Conservation (phyloP, 2,113 vertebrate genomes). For the Junco hyemalis region DNA sequence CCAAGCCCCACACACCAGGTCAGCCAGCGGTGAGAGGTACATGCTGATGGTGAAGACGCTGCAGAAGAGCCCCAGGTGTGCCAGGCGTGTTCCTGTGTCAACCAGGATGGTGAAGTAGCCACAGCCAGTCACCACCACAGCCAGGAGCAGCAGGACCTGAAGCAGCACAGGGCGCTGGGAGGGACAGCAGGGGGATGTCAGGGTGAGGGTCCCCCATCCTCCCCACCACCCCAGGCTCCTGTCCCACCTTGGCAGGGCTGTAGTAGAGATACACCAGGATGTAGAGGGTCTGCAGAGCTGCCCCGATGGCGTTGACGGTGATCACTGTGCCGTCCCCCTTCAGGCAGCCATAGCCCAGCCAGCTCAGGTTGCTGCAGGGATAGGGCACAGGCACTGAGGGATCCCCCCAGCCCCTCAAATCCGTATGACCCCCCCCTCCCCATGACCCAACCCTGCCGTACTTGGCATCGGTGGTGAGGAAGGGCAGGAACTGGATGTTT, state of each 20-base stretch:
- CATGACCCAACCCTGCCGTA: slow-evolving; percentile 41
- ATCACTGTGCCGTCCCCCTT: slow-evolving; percentile 84
- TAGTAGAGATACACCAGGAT: slow-evolving; percentile 83
- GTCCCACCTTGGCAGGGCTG: slow-evolving; percentile 80
- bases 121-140: slow-evolving; percentile 70
- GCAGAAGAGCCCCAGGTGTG: slow-evolving; percentile 87
- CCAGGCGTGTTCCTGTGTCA: slow-evolving; percentile 56
- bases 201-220: rapidly evolving
- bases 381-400: not conserved
- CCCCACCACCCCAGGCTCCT: rapidly evolving
- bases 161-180: slow-evolving; percentile 74
- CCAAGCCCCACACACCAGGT: slow-evolving; percentile 78
- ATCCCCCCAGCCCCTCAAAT: not conserved
- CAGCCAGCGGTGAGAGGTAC: slow-evolving; percentile 89
- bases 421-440: not conserved
- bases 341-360: slow-evolving; percentile 89
- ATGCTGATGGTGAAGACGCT: slow-evolving; percentile 90
- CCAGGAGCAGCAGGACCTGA: slow-evolving; percentile 68
- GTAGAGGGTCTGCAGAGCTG: slow-evolving; percentile 83
- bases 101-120: slow-evolving; percentile 82
- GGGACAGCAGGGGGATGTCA: not conserved
- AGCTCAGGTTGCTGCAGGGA: slow-evolving; percentile 85
- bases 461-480: slow-evolving; percentile 91
- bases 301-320: slow-evolving; percentile 83
- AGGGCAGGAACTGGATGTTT: slow-evolving; percentile 91